Evolutionary conservation across 2,113 vertebrate genomes (phyloP), one percentile per base, ranked within the genome.

Genomic region (Melanocharis versteri): DNA sequence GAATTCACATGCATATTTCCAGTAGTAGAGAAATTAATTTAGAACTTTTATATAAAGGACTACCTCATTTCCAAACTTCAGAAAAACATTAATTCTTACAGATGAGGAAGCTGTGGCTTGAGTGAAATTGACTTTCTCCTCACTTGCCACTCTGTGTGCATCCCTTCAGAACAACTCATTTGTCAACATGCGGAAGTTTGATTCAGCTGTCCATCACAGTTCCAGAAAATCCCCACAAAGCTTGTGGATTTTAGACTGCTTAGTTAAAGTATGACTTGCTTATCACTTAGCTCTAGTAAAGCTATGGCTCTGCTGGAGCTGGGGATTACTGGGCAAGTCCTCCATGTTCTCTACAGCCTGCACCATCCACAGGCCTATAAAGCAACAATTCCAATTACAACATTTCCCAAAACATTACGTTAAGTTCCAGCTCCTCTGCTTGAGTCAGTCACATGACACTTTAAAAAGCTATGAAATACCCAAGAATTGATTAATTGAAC

Each of bases 241-340:
- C 53, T 79, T 15, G 65, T 64, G 60, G 81, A 93, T 95, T 96
- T 94, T 79, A 92, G 65, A 91, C 73, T 64, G 91, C 75, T 86
- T 89, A 76, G 89, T 93, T 87, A 79, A 92, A 95, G 78, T 64
- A 62, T 61, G 91, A 75, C 83, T 82, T 75, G 64, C 68, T 96
- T 91, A 96, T 94, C 93, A 87, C 70, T 89, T 11, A 60, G 65
- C 60, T 72, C 57, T 40, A 93, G 66, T 22, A 81, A 75, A 16
- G 14, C 61, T 72, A 82, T 48, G 1, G 0, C 65, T 81, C 47
- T 87, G 87, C 70, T 71, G 30, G 51, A 64, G 53, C 61, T 87
- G 39, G 37, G 51, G 69, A 89, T 84, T 94, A 83, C 82, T 26
- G 58, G 62, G 54, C 50, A 86, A 58, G 35, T 50, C 58, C 27